Percentiles rank a stretch among this genome's conserved stretches.
These are phyloP conservation scores for Ispidina lecontei DNA, from an alignment of 2,797 vertebrate genomes.

Conservation along the genomic window DNA sequence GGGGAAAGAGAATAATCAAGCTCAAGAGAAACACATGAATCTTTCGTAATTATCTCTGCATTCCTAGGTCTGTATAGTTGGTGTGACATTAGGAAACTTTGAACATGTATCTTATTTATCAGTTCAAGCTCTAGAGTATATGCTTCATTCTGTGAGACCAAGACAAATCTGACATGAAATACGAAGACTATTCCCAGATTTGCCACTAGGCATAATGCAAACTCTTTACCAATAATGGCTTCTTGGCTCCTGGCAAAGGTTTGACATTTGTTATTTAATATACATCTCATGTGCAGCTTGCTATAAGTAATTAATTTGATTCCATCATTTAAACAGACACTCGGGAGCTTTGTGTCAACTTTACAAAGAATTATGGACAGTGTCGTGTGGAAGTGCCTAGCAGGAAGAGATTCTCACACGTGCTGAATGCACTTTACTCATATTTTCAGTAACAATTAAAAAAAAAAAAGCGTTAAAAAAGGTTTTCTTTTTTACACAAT, in stretches of 20 bases:
- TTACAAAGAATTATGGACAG: not conserved
- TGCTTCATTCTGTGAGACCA: not conserved
- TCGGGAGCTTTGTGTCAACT: not conserved
- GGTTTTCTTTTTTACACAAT: not conserved
- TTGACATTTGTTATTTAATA: constrained; percentile 15
- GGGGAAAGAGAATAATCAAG: not conserved
- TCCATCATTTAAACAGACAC: constrained; percentile 26
- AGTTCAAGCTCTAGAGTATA: not conserved
- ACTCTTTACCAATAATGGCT: not conserved
- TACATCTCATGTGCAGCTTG: not conserved
- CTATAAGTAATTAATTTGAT: constrained; percentile 59
- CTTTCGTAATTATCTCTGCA: not conserved
- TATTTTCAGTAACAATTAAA: not conserved
- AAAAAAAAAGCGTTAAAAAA: not conserved
- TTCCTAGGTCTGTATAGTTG: not conserved
- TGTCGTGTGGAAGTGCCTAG: not conserved
- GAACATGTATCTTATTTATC: not conserved
- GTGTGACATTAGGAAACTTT: not conserved
- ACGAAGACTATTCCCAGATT: not conserved
- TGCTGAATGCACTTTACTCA: not conserved
- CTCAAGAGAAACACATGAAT: not conserved
- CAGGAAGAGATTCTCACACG: not conserved
- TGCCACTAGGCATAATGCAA: not conserved
- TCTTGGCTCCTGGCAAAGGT: not conserved
- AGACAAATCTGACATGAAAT: not conserved